Percentiles rank a stretch among this genome's conserved stretches.
phyloP scores from a whole-genome alignment of 2,797 vertebrate genomes.

The Hydrocynus forskahlii region DNA sequence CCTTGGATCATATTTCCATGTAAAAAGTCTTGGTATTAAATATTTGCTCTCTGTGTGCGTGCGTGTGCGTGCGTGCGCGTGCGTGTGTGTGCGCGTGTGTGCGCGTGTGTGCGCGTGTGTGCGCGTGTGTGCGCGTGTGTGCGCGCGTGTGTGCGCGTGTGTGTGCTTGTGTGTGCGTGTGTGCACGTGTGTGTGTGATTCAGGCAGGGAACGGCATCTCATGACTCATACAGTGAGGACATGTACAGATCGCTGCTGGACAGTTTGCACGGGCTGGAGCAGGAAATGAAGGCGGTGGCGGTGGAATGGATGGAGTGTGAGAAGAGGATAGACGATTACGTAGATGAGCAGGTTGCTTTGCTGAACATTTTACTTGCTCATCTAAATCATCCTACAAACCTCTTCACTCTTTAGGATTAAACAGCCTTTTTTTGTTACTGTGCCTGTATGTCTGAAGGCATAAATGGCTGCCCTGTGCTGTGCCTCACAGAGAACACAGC shows the following conservation, averaged over 20 bases:
- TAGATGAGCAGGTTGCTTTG: slow-evolving; percentile 91
- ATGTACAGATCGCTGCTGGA: slow-evolving; percentile 90
- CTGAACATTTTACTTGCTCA: too few species aligned
- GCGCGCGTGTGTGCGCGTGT: too few species aligned
- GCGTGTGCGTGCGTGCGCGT: too few species aligned
- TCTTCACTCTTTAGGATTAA: neutral
- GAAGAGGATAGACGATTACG: slow-evolving; percentile 96
- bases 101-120: too few species aligned
- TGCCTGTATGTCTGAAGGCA: too few species aligned
- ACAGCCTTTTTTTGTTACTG: neutral
- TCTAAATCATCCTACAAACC: neutral
- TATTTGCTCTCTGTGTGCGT: too few species aligned
- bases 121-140: too few species aligned
- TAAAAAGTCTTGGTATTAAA: neutral
- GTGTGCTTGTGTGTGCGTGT: too few species aligned
- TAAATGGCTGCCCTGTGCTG: too few species aligned
- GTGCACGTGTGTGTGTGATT: slow-evolving; percentile 19
- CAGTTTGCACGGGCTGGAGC: slow-evolving; percentile 89
- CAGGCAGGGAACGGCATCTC: slow-evolving; percentile 89
- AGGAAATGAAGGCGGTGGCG: slow-evolving; percentile 90
- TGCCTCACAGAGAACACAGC: too few species aligned
- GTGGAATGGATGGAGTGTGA: slow-evolving; percentile 95
- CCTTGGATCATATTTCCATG: neutral
- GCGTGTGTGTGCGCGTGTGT: too few species aligned
- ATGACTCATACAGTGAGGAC: slow-evolving; percentile 91